A percentile compares a stretch with the other conserved stretches of the same genome.
Conservation (phyloP, 1,140 invertebrate genomes). For the Heliconius hermathena region DNA sequence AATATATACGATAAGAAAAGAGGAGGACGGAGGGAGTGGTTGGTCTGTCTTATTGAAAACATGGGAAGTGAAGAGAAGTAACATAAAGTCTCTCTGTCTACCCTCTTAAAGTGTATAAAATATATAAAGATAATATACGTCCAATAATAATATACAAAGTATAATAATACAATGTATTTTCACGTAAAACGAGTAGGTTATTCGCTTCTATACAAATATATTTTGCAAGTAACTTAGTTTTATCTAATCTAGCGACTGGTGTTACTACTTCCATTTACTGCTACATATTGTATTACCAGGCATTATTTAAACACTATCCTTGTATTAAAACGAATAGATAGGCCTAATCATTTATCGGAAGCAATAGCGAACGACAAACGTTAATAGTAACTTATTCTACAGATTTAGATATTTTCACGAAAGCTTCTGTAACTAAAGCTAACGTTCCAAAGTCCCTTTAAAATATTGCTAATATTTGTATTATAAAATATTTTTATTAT, state of each 20-base stretch:
- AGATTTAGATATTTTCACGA: conserved; percentile 37
- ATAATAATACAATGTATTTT: not conserved
- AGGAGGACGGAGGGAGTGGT: no score
- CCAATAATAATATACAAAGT: not conserved
- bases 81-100: no score
- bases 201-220: conserved; percentile 1
- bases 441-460: conserved; percentile 33
- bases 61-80: no score
- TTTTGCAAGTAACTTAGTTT: not conserved
- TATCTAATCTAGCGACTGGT: conserved; percentile 10
- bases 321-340: conserved; percentile 40
- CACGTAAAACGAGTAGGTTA: not conserved
- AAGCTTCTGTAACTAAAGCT: conserved; percentile 42
- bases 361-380: conserved; percentile 35
- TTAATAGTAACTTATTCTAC: conserved; percentile 39
- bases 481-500: not conserved
- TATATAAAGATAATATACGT: not conserved
- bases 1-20: no score
- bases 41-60: no score
- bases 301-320: conserved; percentile 38
- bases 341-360: conserved; percentile 39
- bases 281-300: conserved; percentile 27
- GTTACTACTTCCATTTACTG: conserved; percentile 12
- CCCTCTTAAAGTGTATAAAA: not conserved
- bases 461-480: not conserved